Percentiles rank a stretch among this genome's conserved stretches.
Conservation (phyloP, 2,113 vertebrate genomes). For the Heterochromis multidens region DNA sequence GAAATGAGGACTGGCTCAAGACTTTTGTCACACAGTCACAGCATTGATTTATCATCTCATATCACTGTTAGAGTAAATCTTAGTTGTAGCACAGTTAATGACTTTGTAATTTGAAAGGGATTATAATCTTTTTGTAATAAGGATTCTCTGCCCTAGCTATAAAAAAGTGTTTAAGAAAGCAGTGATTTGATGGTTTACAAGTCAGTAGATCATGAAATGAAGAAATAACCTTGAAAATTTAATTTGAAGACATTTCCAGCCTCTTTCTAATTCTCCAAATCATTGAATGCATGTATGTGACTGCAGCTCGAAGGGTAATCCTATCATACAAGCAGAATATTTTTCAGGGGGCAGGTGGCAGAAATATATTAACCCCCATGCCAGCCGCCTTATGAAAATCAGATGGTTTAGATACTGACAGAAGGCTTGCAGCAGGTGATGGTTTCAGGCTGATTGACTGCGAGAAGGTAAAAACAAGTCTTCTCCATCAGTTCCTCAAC, state of each 20-base stretch:
- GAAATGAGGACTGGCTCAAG: not conserved
- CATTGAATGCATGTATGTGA: not conserved
- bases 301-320: not conserved
- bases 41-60: not conserved
- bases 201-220: not conserved
- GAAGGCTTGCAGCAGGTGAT: not conserved
- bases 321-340: not conserved
- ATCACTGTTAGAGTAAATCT: not conserved
- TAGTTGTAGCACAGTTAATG: not conserved
- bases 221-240: not conserved
- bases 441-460: not conserved
- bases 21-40: not conserved
- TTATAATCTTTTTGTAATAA: fast-evolving
- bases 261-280: not conserved
- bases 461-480: not conserved
- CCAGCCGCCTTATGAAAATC: not conserved
- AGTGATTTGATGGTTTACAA: not conserved
- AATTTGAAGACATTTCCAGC: not conserved
- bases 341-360: not conserved
- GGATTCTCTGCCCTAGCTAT: not conserved
- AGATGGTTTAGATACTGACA: not conserved
- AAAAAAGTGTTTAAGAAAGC: not conserved
- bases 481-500: not conserved
- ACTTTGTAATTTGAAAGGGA: not conserved
- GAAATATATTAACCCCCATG: not conserved